phyloP scores from a whole-genome alignment of 2,113 vertebrate species.

The Alexandromys fortis region DNA sequence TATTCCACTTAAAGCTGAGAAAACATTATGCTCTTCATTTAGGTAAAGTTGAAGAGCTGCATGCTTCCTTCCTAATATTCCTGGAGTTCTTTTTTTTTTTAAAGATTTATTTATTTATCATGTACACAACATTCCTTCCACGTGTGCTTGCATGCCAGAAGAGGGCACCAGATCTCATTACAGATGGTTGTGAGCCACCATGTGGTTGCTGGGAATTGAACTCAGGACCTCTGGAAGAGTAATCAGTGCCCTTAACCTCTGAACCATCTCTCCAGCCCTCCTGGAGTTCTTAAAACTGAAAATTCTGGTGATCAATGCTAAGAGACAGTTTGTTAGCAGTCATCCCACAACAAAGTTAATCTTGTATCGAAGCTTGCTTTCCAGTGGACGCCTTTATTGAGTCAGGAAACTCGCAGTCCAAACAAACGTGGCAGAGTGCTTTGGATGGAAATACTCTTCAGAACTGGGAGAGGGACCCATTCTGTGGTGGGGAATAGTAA shows the following conservation, averaged over 20 bases:
- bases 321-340: not conserved
- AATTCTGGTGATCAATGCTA: not conserved
- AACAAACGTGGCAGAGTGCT: not conserved
- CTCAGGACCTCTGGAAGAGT: too few species aligned
- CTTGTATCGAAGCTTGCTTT: not conserved
- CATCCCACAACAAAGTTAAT: not conserved
- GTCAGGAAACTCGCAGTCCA: not conserved
- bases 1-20: not conserved
- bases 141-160: too few species aligned
- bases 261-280: too few species aligned
- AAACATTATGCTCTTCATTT: not conserved
- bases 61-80: not conserved
- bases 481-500: not conserved
- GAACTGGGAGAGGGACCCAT: not conserved
- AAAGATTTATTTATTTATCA: too few species aligned
- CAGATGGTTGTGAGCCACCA: too few species aligned
- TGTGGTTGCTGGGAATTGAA: too few species aligned
- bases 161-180: too few species aligned
- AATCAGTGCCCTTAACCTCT: too few species aligned
- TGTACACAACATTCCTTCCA: too few species aligned
- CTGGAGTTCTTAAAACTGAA: not conserved
- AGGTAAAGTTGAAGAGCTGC: conserved; percentile 29
- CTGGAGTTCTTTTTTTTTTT: not conserved
- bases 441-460: not conserved
- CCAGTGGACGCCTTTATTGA: not conserved